phyloP scores from a whole-genome alignment of 2,888 invertebrate species.

The Catocala nupta region DNA sequence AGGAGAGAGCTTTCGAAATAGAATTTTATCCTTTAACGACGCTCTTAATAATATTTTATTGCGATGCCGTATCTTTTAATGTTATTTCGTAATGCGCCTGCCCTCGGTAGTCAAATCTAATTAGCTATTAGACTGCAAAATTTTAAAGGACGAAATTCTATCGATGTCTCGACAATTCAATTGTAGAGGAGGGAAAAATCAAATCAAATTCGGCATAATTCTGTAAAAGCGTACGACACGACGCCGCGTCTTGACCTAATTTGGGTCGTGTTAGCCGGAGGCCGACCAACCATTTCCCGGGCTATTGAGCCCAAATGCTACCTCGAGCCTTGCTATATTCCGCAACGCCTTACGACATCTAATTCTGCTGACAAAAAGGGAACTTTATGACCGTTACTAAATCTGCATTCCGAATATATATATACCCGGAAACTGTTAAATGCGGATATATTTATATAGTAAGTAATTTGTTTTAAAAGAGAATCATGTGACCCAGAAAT shows the following conservation, averaged over 20 bases:
- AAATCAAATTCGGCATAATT: conserved; percentile 63
- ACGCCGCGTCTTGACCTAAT: conserved; percentile 73
- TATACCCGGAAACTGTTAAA: conserved; percentile 28
- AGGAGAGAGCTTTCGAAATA: conserved; percentile 56
- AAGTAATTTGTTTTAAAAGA: conserved; percentile 32
- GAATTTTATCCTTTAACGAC: conserved; percentile 65
- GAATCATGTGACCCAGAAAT: conserved; percentile 41
- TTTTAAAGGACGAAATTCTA: conserved; percentile 28
- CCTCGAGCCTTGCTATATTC: conserved; percentile 54
- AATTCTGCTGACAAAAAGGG: conserved; percentile 68
- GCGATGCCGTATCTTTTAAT: conserved; percentile 48
- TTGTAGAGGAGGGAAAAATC: conserved; percentile 49
- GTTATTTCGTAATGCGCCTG: conserved; percentile 39
- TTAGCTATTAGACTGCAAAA: conserved; percentile 28
- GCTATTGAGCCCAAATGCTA: conserved; percentile 73
- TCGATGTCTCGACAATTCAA: conserved; percentile 34
- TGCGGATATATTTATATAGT: conserved; percentile 13
- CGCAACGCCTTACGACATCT: conserved; percentile 65
- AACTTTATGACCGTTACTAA: conserved; percentile 58
- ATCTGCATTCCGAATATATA: conserved; percentile 44
- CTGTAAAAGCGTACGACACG: conserved; percentile 62
- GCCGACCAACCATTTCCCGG: conserved; percentile 65
- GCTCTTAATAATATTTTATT: conserved; percentile 54
- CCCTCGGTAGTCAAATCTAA: conserved; percentile 35
- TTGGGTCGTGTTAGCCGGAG: conserved; percentile 62